Conservation (phyloP, 30 jellyfish, hydroid and myxozoan species). For the Nemopilema nomurai region DNA sequence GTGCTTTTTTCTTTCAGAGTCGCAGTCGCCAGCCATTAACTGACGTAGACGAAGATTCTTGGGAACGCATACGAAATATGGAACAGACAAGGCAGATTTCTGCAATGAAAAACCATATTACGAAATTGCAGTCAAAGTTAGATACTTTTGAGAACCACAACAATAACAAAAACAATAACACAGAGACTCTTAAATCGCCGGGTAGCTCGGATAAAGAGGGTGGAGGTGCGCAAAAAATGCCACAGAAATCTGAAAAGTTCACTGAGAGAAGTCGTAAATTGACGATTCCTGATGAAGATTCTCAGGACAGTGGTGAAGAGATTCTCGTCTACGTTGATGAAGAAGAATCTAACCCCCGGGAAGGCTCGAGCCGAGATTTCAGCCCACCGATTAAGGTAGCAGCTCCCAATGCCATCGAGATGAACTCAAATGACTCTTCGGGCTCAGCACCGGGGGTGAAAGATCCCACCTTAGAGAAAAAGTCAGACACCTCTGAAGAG, state of each 20-base stretch:
- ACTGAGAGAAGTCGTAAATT: neutral
- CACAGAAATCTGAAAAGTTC: neutral
- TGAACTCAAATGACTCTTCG: neutral
- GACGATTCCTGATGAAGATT: neutral
- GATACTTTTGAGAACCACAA: neutral
- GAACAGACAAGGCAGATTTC: conserved; percentile 62
- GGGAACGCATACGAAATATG: conserved; percentile 58
- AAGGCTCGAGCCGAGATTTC: neutral
- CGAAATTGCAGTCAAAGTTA: conserved; percentile 37
- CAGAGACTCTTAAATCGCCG: too few relatives aligned
- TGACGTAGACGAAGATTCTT: conserved; percentile 48
- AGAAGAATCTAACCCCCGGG: neutral
- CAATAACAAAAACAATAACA: too few relatives aligned
- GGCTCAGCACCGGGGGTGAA: neutral
- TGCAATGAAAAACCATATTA: conserved; percentile 62
- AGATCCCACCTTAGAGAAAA: too few relatives aligned
- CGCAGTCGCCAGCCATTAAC: neutral
- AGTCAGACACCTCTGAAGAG: too few relatives aligned
- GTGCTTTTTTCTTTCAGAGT: neutral
- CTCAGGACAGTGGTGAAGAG: conserved; percentile 22
- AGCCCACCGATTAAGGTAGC: neutral
- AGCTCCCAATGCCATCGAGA: neutral
- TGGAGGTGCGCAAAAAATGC: neutral
- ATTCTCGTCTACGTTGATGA: neutral
- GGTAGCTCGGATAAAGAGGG: neutral